Base-by-base conservation (phyloP, 1,140 invertebrate species). In the Leptinotarsa lineolata region DNA sequence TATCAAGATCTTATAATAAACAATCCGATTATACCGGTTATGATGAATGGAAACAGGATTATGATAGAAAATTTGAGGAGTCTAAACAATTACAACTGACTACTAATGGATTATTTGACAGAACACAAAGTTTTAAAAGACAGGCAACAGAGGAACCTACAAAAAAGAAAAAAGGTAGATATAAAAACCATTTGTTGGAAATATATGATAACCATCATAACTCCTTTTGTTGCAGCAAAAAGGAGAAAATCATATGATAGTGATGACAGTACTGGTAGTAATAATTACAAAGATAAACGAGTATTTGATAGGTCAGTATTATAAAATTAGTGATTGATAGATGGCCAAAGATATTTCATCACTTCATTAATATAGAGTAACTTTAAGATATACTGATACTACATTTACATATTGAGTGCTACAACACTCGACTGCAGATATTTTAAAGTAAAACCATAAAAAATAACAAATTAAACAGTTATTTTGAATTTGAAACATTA, bases 241-340 rank as follows among this genome's bases (percentile, higher is more conserved):
- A 72, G 76, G 68, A 74, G 72, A 60, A 68, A 64, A 45, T 65
- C 76, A 45, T 79, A 77, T 68, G 82, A 84, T 68, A 77, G 66
- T 70, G 80, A 82, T 77, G 82, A 83, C 69, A 82, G 79, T 72
- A 77, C 72, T 45, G 74, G 72, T 11, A 78, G 78, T 68, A 73
- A 76, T 18, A 71, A 81, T 44, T 83, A 77, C 72, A 79, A 78
- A 39, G 81, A 83, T 74, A 76, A 65, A 22, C 64, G 81, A 68
- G 83, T 84, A 15, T 82, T 78, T 81, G 81, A 84, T 75, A 84
- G 77, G 81, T 83, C 73, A 81, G 76, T 74, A 73, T 74, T 24
- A 46, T 63, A 30, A n/a, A 18, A 39, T 39, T 11, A 22, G n/a
- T n/a, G n/a, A 22, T 3, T 2, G 2, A 39, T 39, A 39, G 11